Conservation (phyloP, 2,888 invertebrate species). For the Seladonia tumulorum region DNA sequence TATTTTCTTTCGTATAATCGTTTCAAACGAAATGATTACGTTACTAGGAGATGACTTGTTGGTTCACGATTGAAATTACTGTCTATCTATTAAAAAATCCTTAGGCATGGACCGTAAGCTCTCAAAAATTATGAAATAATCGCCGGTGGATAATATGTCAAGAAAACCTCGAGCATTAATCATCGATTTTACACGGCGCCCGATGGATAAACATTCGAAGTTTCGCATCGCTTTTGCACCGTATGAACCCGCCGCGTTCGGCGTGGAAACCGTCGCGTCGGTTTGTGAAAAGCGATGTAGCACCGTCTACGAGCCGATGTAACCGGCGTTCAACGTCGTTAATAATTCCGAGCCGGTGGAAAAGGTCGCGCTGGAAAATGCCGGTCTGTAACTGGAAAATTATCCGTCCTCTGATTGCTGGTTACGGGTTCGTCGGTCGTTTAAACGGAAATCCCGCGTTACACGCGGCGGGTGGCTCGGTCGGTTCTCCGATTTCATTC, state of each 20-base stretch:
- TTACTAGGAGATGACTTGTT: no score
- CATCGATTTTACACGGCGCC: not conserved
- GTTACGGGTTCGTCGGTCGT: slow-evolving; percentile 26
- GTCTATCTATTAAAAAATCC: no score
- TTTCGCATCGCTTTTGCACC: not conserved
- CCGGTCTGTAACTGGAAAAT: slow-evolving; percentile 25
- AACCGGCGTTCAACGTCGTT: not conserved
- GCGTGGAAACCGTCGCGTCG: not conserved
- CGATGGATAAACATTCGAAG: not conserved
- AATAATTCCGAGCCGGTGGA: slow-evolving; percentile 15
- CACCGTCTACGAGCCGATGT: not conserved
- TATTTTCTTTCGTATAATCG: no score
- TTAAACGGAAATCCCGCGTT: slow-evolving; percentile 47
- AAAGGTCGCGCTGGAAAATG: slow-evolving; percentile 31
- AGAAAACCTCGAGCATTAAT: not conserved
- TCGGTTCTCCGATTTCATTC: not conserved
- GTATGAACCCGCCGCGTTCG: not conserved
- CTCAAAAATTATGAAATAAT: not conserved
- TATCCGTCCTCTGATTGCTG: slow-evolving; percentile 20
- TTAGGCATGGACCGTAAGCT: no score
- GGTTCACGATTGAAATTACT: no score
- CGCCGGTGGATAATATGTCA: no score
- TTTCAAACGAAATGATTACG: no score
- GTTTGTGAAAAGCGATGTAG: not conserved
- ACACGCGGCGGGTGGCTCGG: not conserved